Base-by-base conservation (phyloP, 2,888 invertebrate genomes). In the Idaea aversata region DNA sequence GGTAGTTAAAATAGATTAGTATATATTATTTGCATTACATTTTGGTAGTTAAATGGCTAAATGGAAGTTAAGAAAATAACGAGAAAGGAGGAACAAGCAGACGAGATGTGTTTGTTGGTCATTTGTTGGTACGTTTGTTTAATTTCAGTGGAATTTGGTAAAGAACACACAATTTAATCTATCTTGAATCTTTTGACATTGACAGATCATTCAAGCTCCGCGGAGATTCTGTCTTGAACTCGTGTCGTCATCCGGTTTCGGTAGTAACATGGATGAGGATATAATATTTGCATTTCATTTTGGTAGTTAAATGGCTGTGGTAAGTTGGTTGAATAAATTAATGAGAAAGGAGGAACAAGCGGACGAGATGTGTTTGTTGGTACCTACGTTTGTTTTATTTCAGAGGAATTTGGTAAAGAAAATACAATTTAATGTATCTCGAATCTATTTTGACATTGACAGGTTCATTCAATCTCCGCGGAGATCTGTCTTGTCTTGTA, bases 251-350 rank as follows among this genome's bases (percentile, higher is more conserved):
- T 77, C 80, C 81, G 70, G 76, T 80, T 83, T 80, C 75, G 77
- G 82, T 83, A 85, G 86, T 88, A 88, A 88, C 1, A 88, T 88
- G 85, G 88, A 82, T 77, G 77, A 82, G 86, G 83, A 84, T 85
- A 88, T 87, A 63, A 82, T 78, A 87, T 83, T 81, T 78, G 82
- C n/a, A n/a, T n/a, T 25, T 25, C 25, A 25, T 25, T 25, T 25
- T 3, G 25, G 25, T 25, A 25, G 25, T 25, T 25, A 25, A 25
- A 25, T 25, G 25, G 25, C 25, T 25, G 25, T 25, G 25, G 25
- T 25, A 25, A 25, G 25, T 1, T 25, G 25, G 25, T 25, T 3
- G 25, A 25, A 25, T 25, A 25, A 1, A 88, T 85, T 88, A 88
- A 88, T 88, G 87, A 84, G 81, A 73, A 77, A 76, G 80, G 80